A percentile compares a stretch with the other conserved stretches of the same genome.
Evolutionary conservation across 2,113 vertebrate species (phyloP).

Genomic region (Loxodonta africana): DNA sequence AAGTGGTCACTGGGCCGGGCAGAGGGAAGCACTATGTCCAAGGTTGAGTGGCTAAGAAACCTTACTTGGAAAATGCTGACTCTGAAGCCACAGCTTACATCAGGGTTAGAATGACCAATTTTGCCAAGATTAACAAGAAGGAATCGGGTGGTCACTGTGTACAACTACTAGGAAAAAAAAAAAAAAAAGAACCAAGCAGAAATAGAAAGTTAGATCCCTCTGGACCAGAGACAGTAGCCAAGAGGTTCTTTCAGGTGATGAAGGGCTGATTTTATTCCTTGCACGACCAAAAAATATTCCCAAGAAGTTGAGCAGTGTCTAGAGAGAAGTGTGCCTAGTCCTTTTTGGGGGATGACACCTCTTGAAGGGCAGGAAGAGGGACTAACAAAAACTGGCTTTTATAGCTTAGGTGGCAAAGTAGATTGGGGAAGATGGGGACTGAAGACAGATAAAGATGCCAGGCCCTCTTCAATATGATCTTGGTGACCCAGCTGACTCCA

Average conservation of each 20-base stretch:
- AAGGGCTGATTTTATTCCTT: conserved; percentile 45
- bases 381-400: neutral
- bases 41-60: conserved; percentile 38
- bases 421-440: neutral
- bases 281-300: conserved; percentile 46
- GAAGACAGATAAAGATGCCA: neutral
- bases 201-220: conserved; percentile 59
- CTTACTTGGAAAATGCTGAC: conserved; percentile 66
- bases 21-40: conserved; percentile 27
- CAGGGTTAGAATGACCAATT: conserved; percentile 33
- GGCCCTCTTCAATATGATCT: neutral
- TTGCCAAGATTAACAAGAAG: conserved; percentile 75
- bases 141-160: conserved; percentile 32
- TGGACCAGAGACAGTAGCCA: conserved; percentile 17
- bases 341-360: neutral
- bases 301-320: neutral
- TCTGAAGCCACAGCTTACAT: conserved; percentile 65
- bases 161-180: neutral
- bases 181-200: conserved; percentile 57
- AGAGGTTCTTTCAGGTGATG: conserved; percentile 35
- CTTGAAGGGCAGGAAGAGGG: neutral
- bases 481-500: neutral
- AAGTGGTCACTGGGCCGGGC: neutral
- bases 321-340: neutral
- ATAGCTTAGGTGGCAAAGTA: neutral